Evolutionary conservation across 2,888 invertebrate genomes (phyloP), one percentile per base, ranked within the genome.

Genomic region (Conchocele bisecta): DNA sequence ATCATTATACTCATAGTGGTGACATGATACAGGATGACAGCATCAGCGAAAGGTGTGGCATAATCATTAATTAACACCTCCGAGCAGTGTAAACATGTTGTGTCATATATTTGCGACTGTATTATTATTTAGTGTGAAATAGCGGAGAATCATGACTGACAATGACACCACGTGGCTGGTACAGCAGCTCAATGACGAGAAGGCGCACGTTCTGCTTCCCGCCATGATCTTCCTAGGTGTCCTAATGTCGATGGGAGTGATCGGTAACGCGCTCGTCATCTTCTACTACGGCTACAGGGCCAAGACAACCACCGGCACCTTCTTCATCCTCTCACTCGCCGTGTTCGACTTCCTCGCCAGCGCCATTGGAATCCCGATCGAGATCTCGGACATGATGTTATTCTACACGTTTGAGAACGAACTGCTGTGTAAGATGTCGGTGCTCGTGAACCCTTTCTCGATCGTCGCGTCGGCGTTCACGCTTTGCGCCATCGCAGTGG

Each of bases 301-400:
- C 24, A 79, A 80, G 31, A 31, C 59, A 7, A 72, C 81, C 6
- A 80, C 82, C 9, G 82, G 83, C 28, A 82, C 82, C 24, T 68
- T 78, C 29, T 83, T 85, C 48, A 82, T 87, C 22, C 54, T 84
- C 7, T 76, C 80, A 24, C 54, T 87, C 17, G 83, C 84, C 0
- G 67, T 81, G 2, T 73, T 83, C 15, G 87, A 86, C 56, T 31
- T 85, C 9, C 48, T 84, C 24, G 78, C 77, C 54, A 86, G 85
- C 54, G 26, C 69, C 1, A 48, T 86, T 1, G 81, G 75, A 11
- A 85, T 86, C 53, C 87, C 87, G 0, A 81, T 80, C 24, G 85
- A 86, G 37, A 83, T 87, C 9, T 72, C 80, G 9, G 85, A 87
- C 58, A 73, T 87, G 66, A 46, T 83, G 20, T 82, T 68, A 44